Base-by-base conservation (phyloP, 2,113 vertebrate genomes). In the Pluvialis apricaria region DNA sequence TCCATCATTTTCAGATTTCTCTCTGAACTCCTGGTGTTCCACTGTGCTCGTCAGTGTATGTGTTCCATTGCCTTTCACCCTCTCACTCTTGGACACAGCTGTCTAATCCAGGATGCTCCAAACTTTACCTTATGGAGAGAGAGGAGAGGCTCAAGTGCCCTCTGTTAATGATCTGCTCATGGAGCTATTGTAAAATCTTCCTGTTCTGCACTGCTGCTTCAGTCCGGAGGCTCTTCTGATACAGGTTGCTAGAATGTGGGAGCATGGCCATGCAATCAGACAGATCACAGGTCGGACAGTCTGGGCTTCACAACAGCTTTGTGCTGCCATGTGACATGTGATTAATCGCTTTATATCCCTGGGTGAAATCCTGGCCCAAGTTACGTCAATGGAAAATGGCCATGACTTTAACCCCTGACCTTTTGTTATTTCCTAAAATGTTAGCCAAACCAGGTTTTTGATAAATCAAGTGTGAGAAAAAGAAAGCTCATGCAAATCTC, bases 1-100 rank as follows among this genome's bases (percentile, higher is more conserved):
- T 51, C 45, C 22, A 21, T 15, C 0, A 3, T 82, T 81, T 92
- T 84, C 60, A 66, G 28, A 40, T 68, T 34, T 57, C 11, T 75
- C 7, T 84, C 57, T 89, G 77, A 85, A 90, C 47, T 31, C 3
- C 24, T 36, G 10, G 8, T 68, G n/a, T 66, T 78, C 17, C 15
- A 32, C 15, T 71, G 40, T 9, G 8, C 26, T 91, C 17, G 13
- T 2, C 5, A 7, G 31, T 1, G 0, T 4, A 1, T 58, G 42
- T 6, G 3, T 58, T 36, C 34, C n/a, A 8, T 76, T 84, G 79
- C 29, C 28, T 72, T 89, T 60, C 13, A 31, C 8, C 5, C 2
- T 73, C 42, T n/a, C 19, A 24, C 66, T 82, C 60, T 68, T 51
- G 29, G 42, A 44, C 47, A 29, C 7, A 61, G 34, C 5, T 76